phyloP scores from a whole-genome alignment of 2,113 vertebrate genomes.

The Nibea albiflora region DNA sequence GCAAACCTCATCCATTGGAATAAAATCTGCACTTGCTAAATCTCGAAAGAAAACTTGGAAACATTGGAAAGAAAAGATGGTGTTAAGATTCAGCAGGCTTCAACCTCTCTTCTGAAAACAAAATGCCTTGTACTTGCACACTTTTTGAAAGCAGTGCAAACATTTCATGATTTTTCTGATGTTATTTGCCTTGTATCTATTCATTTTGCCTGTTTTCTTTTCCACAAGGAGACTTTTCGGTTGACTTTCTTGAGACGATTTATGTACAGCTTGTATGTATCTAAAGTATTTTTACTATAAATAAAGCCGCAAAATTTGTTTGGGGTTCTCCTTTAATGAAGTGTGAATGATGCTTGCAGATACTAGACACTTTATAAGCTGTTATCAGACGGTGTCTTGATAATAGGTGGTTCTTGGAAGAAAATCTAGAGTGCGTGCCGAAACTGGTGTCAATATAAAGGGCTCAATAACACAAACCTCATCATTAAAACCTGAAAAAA shows the following conservation, averaged over 20 bases:
- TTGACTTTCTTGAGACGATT: constrained; percentile 68
- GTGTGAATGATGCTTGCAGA: background rate
- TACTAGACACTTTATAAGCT: background rate
- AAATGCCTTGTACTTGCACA: constrained; percentile 52
- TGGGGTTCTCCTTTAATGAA: constrained; percentile 22
- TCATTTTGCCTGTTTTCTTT: constrained; percentile 54
- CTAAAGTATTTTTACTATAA: constrained; percentile 86
- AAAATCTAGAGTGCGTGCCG: background rate
- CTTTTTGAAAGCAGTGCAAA: constrained; percentile 51
- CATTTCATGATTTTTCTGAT: constrained; percentile 44
- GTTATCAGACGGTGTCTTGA: background rate
- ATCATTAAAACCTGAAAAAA: background rate
- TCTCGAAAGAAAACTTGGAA: background rate
- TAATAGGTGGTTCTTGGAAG: background rate
- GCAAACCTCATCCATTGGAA: background rate
- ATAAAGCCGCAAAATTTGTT: constrained; percentile 67
- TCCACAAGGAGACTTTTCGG: constrained; percentile 49
- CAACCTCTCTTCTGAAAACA: constrained; percentile 40
- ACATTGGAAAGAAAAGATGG: background rate
- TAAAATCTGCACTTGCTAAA: background rate
- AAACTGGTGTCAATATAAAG: background rate
- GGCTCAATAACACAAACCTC: background rate
- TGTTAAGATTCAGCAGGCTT: background rate
- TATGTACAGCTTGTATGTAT: constrained; percentile 85
- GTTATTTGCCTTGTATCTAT: constrained; percentile 48